Conservation (phyloP, 2,113 vertebrate species). For the Muntiacus reevesi region DNA sequence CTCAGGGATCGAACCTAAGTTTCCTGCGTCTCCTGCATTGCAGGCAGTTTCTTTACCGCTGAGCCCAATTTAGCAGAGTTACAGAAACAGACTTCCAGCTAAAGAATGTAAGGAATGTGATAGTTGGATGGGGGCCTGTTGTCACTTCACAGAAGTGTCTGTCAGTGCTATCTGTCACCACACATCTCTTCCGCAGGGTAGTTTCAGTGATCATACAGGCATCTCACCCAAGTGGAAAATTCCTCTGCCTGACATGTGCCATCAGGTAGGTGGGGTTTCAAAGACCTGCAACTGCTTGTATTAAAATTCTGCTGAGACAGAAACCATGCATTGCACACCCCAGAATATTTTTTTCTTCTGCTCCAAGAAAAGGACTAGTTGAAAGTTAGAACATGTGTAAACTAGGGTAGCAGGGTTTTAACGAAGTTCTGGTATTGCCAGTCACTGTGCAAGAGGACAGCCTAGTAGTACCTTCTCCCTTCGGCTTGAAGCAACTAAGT, state of each 20-base stretch:
- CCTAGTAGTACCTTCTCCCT: background rate
- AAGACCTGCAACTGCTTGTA: background rate
- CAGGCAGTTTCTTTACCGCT: background rate
- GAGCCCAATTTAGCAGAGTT: background rate
- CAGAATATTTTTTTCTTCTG: background rate
- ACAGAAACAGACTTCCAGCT: background rate
- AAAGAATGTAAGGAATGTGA: background rate
- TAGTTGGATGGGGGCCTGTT: background rate
- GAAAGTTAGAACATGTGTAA: background rate
- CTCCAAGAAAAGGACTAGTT: background rate
- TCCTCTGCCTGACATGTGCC: background rate
- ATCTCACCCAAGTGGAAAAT: slow-evolving; percentile 44
- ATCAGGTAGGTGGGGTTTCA: slow-evolving; percentile 17
- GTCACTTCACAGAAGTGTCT: background rate
- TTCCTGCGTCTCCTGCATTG: background rate
- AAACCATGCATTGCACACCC: background rate
- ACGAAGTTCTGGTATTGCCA: background rate
- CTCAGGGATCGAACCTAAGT: background rate
- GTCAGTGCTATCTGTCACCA: background rate
- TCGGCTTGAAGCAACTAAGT: background rate
- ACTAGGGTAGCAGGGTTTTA: background rate
- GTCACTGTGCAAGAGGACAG: background rate
- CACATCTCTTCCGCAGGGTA: background rate
- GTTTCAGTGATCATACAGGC: background rate
- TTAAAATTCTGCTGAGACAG: background rate